Percentiles rank a stretch among this genome's conserved stretches.
Evolutionary conservation across 2,113 vertebrate species (phyloP).

Genomic region (Isichthys henryi): DNA sequence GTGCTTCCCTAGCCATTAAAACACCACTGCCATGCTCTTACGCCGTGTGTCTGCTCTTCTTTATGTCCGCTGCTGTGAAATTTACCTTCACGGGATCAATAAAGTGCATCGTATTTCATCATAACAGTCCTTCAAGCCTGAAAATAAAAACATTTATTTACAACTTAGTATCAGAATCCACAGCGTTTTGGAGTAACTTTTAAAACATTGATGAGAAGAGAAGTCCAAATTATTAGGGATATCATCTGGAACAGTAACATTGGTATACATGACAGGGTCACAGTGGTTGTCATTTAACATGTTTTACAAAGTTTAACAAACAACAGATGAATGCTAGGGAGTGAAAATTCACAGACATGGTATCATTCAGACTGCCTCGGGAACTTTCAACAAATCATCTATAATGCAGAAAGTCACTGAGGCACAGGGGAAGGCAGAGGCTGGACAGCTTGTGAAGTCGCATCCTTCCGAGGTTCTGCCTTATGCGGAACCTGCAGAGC

Average conservation of each 20-base stretch:
- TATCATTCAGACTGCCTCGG: background rate
- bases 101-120: background rate
- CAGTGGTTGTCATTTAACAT: background rate
- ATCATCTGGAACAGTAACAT: background rate
- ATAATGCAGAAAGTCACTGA: constrained; percentile 76
- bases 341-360: background rate
- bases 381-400: background rate
- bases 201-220: background rate
- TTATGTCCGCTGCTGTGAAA: background rate
- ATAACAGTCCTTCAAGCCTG: background rate
- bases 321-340: background rate
- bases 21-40: background rate
- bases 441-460: constrained; percentile 57
- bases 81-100: background rate
- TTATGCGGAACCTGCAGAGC: constrained; percentile 72
- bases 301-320: background rate
- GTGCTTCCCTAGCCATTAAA: too few relatives aligned
- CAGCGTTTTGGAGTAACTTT: background rate
- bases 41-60: background rate
- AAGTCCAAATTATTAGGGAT: background rate
- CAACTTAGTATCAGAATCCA: background rate
- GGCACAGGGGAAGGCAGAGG: constrained; percentile 68
- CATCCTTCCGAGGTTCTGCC: constrained; percentile 67
- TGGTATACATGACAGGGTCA: background rate
- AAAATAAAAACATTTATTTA: background rate